Evolutionary conservation across 2,888 invertebrate genomes (phyloP).

Genomic region (Dendrolimus houi): DNA sequence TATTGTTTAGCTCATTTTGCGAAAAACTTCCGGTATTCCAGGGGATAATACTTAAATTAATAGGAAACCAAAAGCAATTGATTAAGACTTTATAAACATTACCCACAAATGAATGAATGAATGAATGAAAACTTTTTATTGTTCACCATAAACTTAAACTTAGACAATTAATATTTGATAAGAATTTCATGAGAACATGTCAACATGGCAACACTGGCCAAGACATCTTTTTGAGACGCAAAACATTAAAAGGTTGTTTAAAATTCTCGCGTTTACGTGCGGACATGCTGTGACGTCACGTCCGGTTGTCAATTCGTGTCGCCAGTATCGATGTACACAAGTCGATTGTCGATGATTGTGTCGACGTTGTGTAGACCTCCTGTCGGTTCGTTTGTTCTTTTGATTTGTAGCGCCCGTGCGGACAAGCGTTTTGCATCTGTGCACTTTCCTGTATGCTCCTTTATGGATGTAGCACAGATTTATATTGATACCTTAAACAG

Average conservation of each 20-base stretch:
- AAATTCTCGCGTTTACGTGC: constrained; percentile 69
- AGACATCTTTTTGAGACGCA: constrained; percentile 60
- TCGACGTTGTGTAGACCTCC: constrained; percentile 62
- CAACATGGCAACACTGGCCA: constrained; percentile 37
- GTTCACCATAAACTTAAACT: too few relatives aligned
- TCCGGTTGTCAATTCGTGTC: constrained; percentile 50
- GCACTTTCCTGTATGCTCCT: constrained; percentile 13
- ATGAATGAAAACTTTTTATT: too few relatives aligned
- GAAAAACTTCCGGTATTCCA: too few relatives aligned
- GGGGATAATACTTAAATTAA: too few relatives aligned
- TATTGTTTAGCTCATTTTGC: too few relatives aligned
- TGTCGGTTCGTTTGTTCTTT: constrained; percentile 65
- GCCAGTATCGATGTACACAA: constrained; percentile 29
- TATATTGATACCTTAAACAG: neutral
- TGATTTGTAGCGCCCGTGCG: constrained; percentile 59
- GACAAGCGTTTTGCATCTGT: constrained; percentile 47
- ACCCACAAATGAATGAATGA: too few relatives aligned
- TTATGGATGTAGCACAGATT: neutral
- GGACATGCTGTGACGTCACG: constrained; percentile 58
- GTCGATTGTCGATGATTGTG: constrained; percentile 48
- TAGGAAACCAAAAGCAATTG: too few relatives aligned
- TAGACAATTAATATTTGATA: too few relatives aligned
- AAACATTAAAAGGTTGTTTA: constrained; percentile 67
- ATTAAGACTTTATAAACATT: too few relatives aligned
- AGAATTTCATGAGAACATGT: neutral